Evolutionary conservation across 2,888 invertebrate genomes (phyloP).

Genomic region (Sesia apiformis): DNA sequence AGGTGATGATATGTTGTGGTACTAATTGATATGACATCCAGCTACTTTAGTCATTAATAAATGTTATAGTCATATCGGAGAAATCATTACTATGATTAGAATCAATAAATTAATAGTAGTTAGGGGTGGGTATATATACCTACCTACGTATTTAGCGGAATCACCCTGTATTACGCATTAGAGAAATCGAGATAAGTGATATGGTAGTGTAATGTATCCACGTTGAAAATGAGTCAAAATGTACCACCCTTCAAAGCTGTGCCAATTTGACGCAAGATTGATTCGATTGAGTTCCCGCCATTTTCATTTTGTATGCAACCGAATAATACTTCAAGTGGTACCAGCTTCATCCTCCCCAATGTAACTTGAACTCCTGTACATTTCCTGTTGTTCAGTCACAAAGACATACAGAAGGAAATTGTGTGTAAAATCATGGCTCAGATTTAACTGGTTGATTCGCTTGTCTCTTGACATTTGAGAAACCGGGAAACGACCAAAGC

Average conservation of each 20-base stretch:
- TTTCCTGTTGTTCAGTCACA: conserved; percentile 18
- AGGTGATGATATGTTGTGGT: no score
- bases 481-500: conserved; percentile 52
- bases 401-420: conserved; percentile 17
- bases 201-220: conserved; percentile 13
- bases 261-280: conserved; percentile 66
- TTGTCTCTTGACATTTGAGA: conserved; percentile 65
- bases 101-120: no score
- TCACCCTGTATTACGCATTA: no score
- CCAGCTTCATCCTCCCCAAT: conserved; percentile 34
- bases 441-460: conserved; percentile 36
- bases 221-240: conserved; percentile 31
- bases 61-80: no score
- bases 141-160: no score
- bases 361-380: conserved; percentile 32
- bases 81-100: no score
- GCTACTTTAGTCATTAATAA: no score
- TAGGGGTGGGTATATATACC: no score
- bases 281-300: conserved; percentile 56
- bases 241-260: conserved; percentile 39
- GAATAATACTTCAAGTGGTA: conserved; percentile 58
- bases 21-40: no score
- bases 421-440: conserved; percentile 38
- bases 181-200: no score
- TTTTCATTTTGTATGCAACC: conserved; percentile 61